These are phyloP conservation scores for Odocoileus hemionus DNA, from an alignment of 2,113 vertebrate genomes.

Conservation along the genomic window DNA sequence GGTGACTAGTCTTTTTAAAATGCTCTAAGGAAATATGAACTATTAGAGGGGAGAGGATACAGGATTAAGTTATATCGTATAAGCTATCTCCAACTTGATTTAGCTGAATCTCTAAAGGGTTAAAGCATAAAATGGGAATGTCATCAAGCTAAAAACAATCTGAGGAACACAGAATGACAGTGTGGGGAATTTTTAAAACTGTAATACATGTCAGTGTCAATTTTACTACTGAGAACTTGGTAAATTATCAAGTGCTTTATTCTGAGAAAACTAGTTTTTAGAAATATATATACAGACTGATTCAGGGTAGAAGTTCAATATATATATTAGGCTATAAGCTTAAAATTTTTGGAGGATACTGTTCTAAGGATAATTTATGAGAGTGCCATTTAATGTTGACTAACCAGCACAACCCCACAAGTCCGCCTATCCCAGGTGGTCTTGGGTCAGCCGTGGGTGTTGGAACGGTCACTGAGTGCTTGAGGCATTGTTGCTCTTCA, in stretches of 20 bases:
- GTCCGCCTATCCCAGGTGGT: not conserved
- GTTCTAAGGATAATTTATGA: not conserved
- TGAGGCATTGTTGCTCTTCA: not conserved
- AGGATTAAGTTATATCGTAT: not conserved
- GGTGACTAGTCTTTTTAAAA: not conserved
- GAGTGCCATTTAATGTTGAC: not conserved
- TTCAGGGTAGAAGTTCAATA: not conserved
- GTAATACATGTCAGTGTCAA: not conserved
- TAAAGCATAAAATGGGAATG: not conserved
- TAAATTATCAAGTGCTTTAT: constrained; percentile 46
- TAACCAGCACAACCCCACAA: not conserved
- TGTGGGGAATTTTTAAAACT: not conserved
- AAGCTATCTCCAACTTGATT: not conserved
- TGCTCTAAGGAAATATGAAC: not conserved
- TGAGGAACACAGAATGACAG: not conserved
- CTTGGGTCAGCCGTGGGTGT: not conserved
- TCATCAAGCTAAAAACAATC: not conserved
- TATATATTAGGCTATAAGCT: not conserved
- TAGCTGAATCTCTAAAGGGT: not conserved
- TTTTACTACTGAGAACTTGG: constrained; percentile 24
- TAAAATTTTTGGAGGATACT: not conserved
- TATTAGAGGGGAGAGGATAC: not conserved
- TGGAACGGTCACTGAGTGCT: not conserved
- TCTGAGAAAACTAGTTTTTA: constrained; percentile 27
- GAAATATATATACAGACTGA: not conserved